A percentile compares a stretch with the other conserved stretches of the same genome.
Evolutionary conservation across 2,888 invertebrate species (phyloP).

Genomic region (Leptodirus hochenwartii): DNA sequence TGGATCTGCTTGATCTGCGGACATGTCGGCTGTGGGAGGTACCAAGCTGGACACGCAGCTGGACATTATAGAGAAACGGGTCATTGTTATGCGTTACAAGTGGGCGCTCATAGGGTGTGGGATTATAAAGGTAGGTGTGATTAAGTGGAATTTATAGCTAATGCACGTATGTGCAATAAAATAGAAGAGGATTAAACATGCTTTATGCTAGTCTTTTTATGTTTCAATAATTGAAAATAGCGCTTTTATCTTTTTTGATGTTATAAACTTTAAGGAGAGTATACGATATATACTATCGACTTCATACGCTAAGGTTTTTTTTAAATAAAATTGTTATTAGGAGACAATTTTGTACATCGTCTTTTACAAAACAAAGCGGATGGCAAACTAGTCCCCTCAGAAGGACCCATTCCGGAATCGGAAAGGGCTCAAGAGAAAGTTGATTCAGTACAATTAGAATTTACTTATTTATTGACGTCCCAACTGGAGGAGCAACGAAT

Average conservation of each 20-base stretch:
- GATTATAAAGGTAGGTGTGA: constrained; percentile 93
- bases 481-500: constrained; percentile 87
- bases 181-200: no score
- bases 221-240: no score
- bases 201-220: no score
- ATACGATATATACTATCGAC: no score
- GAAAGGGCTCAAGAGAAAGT: constrained; percentile 60
- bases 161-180: no score
- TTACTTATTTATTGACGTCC: constrained; percentile 86
- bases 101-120: constrained; percentile 96
- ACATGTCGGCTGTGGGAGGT: constrained; percentile 91
- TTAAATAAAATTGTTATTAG: constrained; percentile 39
- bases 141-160: no score
- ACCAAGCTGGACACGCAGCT: constrained; percentile 77
- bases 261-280: no score
- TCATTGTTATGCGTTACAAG: constrained; percentile 92
- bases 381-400: constrained; percentile 80
- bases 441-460: constrained; percentile 89
- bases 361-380: constrained; percentile 92
- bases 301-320: no score
- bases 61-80: constrained; percentile 90
- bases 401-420: constrained; percentile 42
- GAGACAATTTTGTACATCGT: constrained; percentile 90
- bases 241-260: no score
- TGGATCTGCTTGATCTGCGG: constrained; percentile 99